These are phyloP conservation scores for Pteromalus puparum DNA, from an alignment of 1,140 invertebrate genomes.

Conservation along the genomic window DNA sequence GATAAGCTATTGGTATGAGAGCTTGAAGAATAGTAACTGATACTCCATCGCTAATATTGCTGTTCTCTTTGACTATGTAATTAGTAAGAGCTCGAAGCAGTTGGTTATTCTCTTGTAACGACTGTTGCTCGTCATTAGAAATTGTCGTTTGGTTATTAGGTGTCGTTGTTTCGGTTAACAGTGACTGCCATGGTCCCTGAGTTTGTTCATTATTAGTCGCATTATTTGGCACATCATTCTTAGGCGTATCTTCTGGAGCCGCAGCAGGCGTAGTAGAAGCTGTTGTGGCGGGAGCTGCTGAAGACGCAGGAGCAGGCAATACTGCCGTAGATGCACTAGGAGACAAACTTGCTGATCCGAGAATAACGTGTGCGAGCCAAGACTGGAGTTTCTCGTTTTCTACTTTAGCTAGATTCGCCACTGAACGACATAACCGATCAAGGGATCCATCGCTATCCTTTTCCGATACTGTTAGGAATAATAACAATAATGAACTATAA, in stretches of 20 bases:
- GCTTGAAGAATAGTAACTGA: constrained; percentile 85
- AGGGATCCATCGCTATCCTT: constrained; percentile 79
- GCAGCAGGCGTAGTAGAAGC: constrained; percentile 25
- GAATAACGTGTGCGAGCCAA: constrained; percentile 83
- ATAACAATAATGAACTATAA: background rate
- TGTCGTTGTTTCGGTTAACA: constrained; percentile 55
- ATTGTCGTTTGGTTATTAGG: constrained; percentile 60
- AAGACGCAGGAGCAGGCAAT: constrained; percentile 68
- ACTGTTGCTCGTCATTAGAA: constrained; percentile 71
- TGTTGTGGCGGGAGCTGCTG: constrained; percentile 22
- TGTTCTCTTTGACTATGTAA: constrained; percentile 85
- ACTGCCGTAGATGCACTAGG: constrained; percentile 71
- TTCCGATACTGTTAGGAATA: constrained; percentile 67
- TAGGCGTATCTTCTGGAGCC: constrained; percentile 31
- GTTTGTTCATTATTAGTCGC: constrained; percentile 62
- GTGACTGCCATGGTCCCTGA: constrained; percentile 61
- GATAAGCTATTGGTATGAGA: constrained; percentile 84
- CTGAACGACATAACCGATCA: constrained; percentile 82
- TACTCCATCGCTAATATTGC: constrained; percentile 80
- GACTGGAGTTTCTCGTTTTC: constrained; percentile 80
- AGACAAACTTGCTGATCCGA: constrained; percentile 75
- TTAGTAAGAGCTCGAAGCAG: constrained; percentile 83
- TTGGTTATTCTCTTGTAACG: constrained; percentile 82
- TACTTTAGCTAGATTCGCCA: constrained; percentile 81
- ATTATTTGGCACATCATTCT: constrained; percentile 51